Evolutionary conservation across 2,797 vertebrate species (phyloP).

Genomic region (Silurus lanzhouensis): DNA sequence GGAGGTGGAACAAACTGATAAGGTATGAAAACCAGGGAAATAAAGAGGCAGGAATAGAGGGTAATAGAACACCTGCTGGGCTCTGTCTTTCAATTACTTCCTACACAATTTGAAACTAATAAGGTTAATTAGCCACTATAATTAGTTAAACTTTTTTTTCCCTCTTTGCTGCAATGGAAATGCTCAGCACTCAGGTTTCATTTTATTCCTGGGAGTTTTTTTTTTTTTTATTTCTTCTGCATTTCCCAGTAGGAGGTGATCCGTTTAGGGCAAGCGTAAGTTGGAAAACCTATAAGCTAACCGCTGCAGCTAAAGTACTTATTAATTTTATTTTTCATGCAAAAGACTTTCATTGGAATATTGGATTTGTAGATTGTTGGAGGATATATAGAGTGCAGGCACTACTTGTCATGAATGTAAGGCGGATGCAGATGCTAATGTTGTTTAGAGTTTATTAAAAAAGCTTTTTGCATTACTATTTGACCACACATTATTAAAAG

Average conservation of each 20-base stretch:
- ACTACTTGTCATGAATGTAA: not conserved
- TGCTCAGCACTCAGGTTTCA: constrained; percentile 36
- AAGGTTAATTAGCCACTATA: constrained; percentile 64
- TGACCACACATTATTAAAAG: not conserved
- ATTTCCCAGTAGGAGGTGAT: constrained; percentile 37
- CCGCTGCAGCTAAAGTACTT: constrained; percentile 1
- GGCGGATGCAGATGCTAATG: too few relatives aligned
- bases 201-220: constrained; percentile 23
- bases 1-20: constrained; percentile 41
- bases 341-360: constrained; percentile 20
- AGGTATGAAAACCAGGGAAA: constrained; percentile 44
- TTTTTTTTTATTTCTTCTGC: constrained; percentile 15
- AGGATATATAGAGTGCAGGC: not conserved
- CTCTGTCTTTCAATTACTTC: constrained; percentile 57
- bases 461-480: too few relatives aligned
- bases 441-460: too few relatives aligned
- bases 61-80: constrained; percentile 62
- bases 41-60: constrained; percentile 24
- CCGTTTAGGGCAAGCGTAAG: constrained; percentile 24
- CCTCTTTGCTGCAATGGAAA: constrained; percentile 26
- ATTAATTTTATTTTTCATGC: not conserved
- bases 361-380: constrained; percentile 23
- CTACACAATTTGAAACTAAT: constrained; percentile 57
- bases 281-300: constrained; percentile 7
- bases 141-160: constrained; percentile 57